Percentiles rank a stretch among this genome's conserved stretches.
Evolutionary conservation across 2,888 invertebrate genomes (phyloP).

Genomic region (Drosophila glabriapex): DNA sequence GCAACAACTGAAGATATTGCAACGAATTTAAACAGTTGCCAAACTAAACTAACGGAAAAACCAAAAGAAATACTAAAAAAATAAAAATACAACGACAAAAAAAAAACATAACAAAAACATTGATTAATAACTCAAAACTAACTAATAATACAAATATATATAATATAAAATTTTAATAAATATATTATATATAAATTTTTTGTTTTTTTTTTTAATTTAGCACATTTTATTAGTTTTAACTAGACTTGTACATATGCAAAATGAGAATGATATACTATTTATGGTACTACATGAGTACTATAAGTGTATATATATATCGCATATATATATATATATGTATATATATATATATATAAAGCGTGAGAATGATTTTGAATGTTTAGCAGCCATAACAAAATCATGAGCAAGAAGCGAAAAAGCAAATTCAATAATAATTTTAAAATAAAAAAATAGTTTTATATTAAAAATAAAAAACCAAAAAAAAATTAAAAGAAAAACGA

Average conservation of each 20-base stretch:
- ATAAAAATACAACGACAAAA: background rate
- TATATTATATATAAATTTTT: conserved; percentile 50
- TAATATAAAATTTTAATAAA: conserved; percentile 55
- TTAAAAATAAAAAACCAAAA: conserved; percentile 41
- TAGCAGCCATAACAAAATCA: conserved; percentile 40
- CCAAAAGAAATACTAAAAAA: conserved; percentile 27
- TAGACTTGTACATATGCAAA: conserved; percentile 74
- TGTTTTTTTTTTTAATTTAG: conserved; percentile 66
- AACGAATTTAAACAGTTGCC: conserved; percentile 80
- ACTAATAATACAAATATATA: conserved; percentile 56
- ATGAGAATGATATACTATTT: conserved; percentile 45
- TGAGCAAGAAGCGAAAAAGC: conserved; percentile 47
- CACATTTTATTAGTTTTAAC: conserved; percentile 75
- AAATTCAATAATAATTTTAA: conserved; percentile 78
- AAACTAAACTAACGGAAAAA: conserved; percentile 72
- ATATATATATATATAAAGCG: conserved; percentile 28
- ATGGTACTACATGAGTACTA: conserved; percentile 20
- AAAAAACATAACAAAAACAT: conserved; percentile 19
- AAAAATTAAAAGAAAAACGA: conserved; percentile 26
- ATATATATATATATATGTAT: conserved; percentile 16
- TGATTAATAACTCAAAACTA: conserved; percentile 53
- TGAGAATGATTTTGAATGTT: conserved; percentile 62
- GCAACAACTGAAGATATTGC: conserved; percentile 79
- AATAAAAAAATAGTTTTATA: conserved; percentile 71
- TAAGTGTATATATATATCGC: conserved; percentile 30